Evolutionary conservation across 2,888 invertebrate genomes (phyloP), one percentile per base, ranked within the genome.

Genomic region (Embidobia sp.): DNA sequence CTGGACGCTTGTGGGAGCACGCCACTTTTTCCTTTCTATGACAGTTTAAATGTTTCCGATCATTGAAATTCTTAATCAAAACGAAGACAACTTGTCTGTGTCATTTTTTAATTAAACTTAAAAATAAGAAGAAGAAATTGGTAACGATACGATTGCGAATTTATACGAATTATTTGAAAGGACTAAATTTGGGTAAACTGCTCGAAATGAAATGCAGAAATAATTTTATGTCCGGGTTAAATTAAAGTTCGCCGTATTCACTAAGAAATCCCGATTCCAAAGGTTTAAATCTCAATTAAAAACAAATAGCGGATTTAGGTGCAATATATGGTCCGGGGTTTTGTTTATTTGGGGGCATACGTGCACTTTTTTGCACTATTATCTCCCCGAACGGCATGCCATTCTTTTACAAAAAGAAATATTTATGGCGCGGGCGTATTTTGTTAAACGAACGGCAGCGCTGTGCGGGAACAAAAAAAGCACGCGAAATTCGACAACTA

Each of bases 241-340:
- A 73, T 73, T 73, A 74, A 46, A 61, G 19, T 67, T 53, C 18
- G n/a, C 22, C 13, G 33, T 8, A 42, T 61, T 44, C 48, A 53
- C 63, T 63, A 69, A 75, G 67, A 75, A 75, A 75, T 67, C 13
- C 49, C 48, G 55, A 75, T 49, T 67, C 33, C 37, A 33, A 55
- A 51, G 69, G 70, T 76, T 76, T 76, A 76, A 70, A 76, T 76
- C 69, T 76, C 69, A 76, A 70, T 76, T 70, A 70, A 72, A 70
- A 77, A 77, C 59, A 72, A 66, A 72, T 72, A 72, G 59, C 51
- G 72, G 77, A 72, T 74, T 59, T 74, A 74, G 59, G 55, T 63
- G 75, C 75, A 26, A 55, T 74, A 73, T 77, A 77, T 75, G 70
- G 70, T 77, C 61, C 27, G 33, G 49, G 35, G 46, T 64, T 55